Conservation (phyloP, 2,888 invertebrate species). For the Cacoxenus indagator region DNA sequence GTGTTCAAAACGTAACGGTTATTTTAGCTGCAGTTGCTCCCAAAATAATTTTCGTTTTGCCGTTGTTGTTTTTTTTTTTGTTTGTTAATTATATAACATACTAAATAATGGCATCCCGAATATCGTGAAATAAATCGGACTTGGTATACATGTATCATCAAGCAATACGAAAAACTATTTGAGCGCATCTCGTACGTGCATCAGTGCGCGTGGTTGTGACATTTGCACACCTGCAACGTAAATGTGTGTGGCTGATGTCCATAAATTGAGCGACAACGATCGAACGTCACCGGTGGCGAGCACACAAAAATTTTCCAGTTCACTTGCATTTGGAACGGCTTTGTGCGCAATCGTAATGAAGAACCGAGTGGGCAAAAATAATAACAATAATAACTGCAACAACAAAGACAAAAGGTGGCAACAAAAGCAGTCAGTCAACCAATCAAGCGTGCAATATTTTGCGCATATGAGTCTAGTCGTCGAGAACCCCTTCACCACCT, state of each 20-base stretch:
- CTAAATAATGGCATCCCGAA: too few relatives aligned
- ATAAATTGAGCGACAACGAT: neutral
- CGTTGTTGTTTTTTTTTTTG: too few relatives aligned
- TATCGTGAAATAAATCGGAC: too few relatives aligned
- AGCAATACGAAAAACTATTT: too few relatives aligned
- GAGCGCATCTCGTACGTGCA: too few relatives aligned
- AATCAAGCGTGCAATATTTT: conserved; percentile 3
- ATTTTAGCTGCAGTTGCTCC: too few relatives aligned
- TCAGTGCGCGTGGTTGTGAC: neutral
- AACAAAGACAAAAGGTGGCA: neutral
- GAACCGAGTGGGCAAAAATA: too few relatives aligned
- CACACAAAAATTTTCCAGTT: neutral
- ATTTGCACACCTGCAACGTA: neutral
- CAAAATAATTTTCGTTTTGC: too few relatives aligned
- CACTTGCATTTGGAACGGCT: neutral
- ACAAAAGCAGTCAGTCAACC: neutral
- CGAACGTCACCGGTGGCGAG: neutral
- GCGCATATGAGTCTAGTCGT: neutral
- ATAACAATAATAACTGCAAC: neutral
- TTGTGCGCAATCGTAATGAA: neutral
- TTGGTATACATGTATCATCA: too few relatives aligned
- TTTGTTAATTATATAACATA: too few relatives aligned
- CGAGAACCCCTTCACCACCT: neutral
- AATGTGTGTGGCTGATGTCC: neutral
- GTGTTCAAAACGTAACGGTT: too few relatives aligned